Evolutionary conservation across 1,140 invertebrate genomes (phyloP).

Genomic region (Vanessa tameamea): DNA sequence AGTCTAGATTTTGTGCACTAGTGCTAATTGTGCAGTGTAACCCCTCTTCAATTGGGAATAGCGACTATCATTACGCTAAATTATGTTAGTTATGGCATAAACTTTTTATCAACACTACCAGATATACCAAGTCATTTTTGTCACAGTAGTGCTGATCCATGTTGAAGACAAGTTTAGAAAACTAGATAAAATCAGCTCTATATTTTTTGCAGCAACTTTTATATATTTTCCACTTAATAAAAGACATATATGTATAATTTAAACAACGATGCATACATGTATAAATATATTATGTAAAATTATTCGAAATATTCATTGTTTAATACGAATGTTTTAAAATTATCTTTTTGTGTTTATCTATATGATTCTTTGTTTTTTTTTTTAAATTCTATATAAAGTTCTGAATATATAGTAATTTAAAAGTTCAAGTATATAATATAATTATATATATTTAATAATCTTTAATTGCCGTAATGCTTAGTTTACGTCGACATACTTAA

Average conservation of each 20-base stretch:
- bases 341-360: constrained; percentile 23
- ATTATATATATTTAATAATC: constrained; percentile 44
- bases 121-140: no score
- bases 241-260: constrained; percentile 25
- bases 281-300: constrained; percentile 40
- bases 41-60: constrained; percentile 12
- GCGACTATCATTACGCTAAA: constrained; percentile 3
- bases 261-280: constrained; percentile 30
- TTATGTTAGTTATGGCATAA: no score
- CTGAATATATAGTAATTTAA: constrained; percentile 40
- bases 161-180: background rate
- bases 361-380: constrained; percentile 17
- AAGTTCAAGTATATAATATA: constrained; percentile 52
- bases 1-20: constrained; percentile 73
- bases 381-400: constrained; percentile 35
- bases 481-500: constrained; percentile 60
- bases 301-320: constrained; percentile 38
- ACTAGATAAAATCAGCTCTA: constrained; percentile 16
- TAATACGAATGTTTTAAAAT: constrained; percentile 25
- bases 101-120: no score
- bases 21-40: constrained; percentile 58
- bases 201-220: constrained; percentile 14
- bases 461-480: constrained; percentile 57
- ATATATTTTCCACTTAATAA: constrained; percentile 14
- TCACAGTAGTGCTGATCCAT: background rate